Conservation (phyloP, 1,140 invertebrate species). For the Heterodera schachtii region DNA sequence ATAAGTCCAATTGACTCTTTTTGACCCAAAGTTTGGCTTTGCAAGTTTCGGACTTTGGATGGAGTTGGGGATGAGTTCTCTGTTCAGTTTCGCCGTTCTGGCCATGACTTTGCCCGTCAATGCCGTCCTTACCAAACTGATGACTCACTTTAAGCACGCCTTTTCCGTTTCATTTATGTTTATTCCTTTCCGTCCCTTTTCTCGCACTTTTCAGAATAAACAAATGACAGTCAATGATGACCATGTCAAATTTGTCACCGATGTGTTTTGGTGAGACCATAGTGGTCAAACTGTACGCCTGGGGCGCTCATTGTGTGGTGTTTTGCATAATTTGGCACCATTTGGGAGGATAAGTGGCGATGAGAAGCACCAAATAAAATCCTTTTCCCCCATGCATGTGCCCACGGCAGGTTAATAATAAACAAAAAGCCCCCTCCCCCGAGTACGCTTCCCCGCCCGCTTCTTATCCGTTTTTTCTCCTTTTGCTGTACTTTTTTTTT, state of each 20-base stretch:
- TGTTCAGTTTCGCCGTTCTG: conserved; percentile 40
- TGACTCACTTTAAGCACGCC: conserved; percentile 19
- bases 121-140: conserved; percentile 28
- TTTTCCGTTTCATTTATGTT: not conserved
- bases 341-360: too few relatives aligned
- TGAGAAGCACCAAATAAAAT: too few relatives aligned
- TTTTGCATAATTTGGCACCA: too few relatives aligned
- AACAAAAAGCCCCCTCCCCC: too few relatives aligned
- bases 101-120: conserved; percentile 31
- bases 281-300: conserved; percentile 85
- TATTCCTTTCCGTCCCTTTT: not conserved
- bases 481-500: conserved; percentile 1
- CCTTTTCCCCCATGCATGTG: too few relatives aligned
- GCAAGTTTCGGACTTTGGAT: conserved; percentile 27
- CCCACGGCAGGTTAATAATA: too few relatives aligned
- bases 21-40: not conserved
- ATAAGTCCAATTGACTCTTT: not conserved
- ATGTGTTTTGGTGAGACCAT: conserved; percentile 70
- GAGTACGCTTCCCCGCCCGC: too few relatives aligned
- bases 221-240: conserved; percentile 70
- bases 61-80: conserved; percentile 32
- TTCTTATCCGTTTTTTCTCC: too few relatives aligned
- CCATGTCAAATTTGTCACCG: conserved; percentile 70
- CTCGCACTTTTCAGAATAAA: conserved; percentile 26
- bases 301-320: conserved; percentile 68